These are phyloP conservation scores for Megatriorchis doriae DNA, from an alignment of 2,113 vertebrate genomes.

Conservation along the genomic window DNA sequence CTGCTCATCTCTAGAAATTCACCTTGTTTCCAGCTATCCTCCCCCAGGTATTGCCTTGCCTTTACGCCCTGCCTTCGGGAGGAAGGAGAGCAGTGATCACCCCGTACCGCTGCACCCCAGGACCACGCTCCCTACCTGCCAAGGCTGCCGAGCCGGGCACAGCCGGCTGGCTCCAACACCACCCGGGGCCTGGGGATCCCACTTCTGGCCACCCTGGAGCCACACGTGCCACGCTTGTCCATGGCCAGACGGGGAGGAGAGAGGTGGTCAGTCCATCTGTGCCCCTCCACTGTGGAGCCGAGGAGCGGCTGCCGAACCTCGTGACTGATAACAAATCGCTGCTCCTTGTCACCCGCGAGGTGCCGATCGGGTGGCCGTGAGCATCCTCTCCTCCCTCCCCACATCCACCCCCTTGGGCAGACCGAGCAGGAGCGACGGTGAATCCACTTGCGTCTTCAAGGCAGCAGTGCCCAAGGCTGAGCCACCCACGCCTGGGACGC, in stretches of 20 bases:
- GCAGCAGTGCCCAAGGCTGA: background rate
- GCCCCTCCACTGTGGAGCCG: rapidly evolving
- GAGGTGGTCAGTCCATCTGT: background rate
- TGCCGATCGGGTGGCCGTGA: background rate
- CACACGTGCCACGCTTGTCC: background rate
- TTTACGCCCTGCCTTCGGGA: rapidly evolving
- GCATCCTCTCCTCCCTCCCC: background rate
- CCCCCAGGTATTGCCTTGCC: background rate
- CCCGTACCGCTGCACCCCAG: too few species aligned
- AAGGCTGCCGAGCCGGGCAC: background rate
- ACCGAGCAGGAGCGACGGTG: background rate
- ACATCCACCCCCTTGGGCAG: background rate
- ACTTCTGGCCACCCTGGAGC: background rate
- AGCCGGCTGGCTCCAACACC: background rate
- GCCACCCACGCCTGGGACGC: background rate
- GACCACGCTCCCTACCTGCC: slow-evolving; percentile 55
- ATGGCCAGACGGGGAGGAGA: background rate
- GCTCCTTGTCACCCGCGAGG: background rate
- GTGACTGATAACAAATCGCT: rapidly evolving
- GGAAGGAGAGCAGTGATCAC: rapidly evolving
- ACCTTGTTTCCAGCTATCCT: too few species aligned
- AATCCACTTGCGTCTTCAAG: background rate
- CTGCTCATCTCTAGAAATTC: background rate
- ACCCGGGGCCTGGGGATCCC: background rate
- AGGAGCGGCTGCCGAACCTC: background rate